A percentile compares a stretch with the other conserved stretches of the same genome.
These are phyloP conservation scores for Bombyx huttoni DNA, from an alignment of 2,888 invertebrate species.

Conservation along the genomic window DNA sequence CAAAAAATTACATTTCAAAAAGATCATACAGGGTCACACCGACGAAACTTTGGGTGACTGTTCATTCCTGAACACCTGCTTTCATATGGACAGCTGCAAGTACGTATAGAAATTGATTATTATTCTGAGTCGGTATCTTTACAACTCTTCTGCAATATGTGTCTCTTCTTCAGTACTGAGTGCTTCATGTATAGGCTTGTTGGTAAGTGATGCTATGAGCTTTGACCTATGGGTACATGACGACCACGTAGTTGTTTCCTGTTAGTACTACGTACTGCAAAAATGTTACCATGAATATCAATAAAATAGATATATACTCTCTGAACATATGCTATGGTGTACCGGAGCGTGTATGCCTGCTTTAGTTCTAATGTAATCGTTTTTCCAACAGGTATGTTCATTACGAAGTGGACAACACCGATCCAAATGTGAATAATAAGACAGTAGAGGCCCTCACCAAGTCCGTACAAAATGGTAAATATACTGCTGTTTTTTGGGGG, in stretches of 20 bases:
- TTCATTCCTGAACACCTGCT: slow-evolving; percentile 97
- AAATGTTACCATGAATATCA: no score
- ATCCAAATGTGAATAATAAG: slow-evolving; percentile 47
- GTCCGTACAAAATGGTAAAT: slow-evolving; percentile 38
- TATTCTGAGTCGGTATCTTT: neutral
- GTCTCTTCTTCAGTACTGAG: no score
- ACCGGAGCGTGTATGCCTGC: no score
- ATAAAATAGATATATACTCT: no score
- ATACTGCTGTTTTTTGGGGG: neutral
- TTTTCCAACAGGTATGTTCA: slow-evolving; percentile 85
- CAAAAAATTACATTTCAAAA: slow-evolving; percentile 94
- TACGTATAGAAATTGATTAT: slow-evolving; percentile 20
- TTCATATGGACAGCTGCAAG: slow-evolving; percentile 99
- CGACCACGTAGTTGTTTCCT: no score
- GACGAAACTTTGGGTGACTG: slow-evolving; percentile 97
- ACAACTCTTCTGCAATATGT: no score
- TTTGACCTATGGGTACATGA: no score
- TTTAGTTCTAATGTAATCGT: neutral
- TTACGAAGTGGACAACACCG: slow-evolving; percentile 92
- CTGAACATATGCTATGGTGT: no score
- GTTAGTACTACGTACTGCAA: no score
- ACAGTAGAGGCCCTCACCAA: slow-evolving; percentile 27
- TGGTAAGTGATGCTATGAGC: no score
- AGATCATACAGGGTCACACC: slow-evolving; percentile 94
- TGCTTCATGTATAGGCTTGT: no score